These are phyloP conservation scores for Sarcophaga variegata DNA, from an alignment of 2,888 invertebrate species.

Conservation along the genomic window DNA sequence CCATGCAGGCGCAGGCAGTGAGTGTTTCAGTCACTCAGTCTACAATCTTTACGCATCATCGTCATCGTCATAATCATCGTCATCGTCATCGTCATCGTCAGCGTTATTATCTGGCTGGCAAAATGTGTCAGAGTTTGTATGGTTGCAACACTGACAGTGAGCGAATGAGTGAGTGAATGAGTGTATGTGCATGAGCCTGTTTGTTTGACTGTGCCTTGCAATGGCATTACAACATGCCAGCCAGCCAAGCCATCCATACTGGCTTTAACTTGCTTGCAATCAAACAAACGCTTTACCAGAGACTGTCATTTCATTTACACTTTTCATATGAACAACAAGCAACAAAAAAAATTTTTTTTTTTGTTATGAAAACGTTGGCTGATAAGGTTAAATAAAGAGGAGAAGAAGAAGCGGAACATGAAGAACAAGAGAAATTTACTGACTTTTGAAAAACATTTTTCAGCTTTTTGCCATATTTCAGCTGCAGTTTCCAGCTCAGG, in stretches of 20 bases:
- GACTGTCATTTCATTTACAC: slow-evolving; percentile 66
- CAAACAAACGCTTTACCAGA: neutral
- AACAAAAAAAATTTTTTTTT: neutral
- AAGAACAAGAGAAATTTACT: slow-evolving; percentile 42
- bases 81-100: slow-evolving; percentile 23
- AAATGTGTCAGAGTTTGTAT: slow-evolving; percentile 17
- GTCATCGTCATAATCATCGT: slow-evolving; percentile 34
- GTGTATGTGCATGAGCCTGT: neutral
- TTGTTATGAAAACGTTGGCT: slow-evolving; percentile 48
- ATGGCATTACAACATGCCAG: too few relatives aligned
- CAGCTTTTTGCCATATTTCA: slow-evolving; percentile 5
- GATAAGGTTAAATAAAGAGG: slow-evolving; percentile 50
- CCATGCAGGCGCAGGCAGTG: too few relatives aligned
- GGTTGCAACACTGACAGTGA: neutral
- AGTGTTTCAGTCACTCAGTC: neutral
- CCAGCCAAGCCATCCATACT: neutral
- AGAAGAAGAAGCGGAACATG: neutral
- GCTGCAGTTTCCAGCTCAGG: slow-evolving; percentile 15
- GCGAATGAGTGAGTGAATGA: neutral
- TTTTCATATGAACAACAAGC: slow-evolving; percentile 38
- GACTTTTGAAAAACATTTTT: slow-evolving; percentile 43
- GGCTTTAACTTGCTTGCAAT: neutral
- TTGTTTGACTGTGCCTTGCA: neutral
- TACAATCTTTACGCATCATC: slow-evolving; percentile 63
- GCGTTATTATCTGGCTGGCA: slow-evolving; percentile 53